Base-by-base conservation (phyloP, 2,888 invertebrate species). In the Leptopilina syphax region DNA sequence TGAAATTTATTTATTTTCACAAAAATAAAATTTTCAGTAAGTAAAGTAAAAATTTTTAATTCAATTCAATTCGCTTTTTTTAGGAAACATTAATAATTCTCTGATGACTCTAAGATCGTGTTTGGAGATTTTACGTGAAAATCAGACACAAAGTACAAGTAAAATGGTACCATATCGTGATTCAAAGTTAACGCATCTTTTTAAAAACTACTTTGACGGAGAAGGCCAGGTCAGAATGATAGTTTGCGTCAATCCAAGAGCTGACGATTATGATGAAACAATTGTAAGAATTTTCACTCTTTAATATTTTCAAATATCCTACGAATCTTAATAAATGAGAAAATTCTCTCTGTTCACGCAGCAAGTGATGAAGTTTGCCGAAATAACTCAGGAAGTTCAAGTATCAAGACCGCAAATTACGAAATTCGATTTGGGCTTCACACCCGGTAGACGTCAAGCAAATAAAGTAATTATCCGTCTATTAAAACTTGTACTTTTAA, bases 121-220 rank as follows among this genome's bases (percentile, higher is more conserved):
- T 90, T 93, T 99, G 87, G 99, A 99, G 91, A 94, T 95, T 60
- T 92, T 99, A 83, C 93, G 98, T 70, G 98, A 98, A 88, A 99
- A 98, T 91, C 98, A 98, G 89, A 92, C 94, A 13, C 94, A 93
- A 24, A 94, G 94, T 13, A 92, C 94, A 0, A 94, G 93, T 79
- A 97, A 96, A 90, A 95, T 97, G 92, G 97, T 99, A 0, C 99
- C 99, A 0, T 99, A 99, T 91, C 93, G 99, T 44, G 98, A 99
- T 88, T 97, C 97, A 0, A 97, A 98, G 87, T 94, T 99, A 12
- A 99, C 99, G 0, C 97, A 97, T 92, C 93, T 99, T 79, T 99
- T 99, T 92, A 99, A 99, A 91, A 98, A 97, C 90, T 99, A 96
- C 93, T 99, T 99, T 91, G 99, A 99, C 91, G 98, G 99, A 0